Evolutionary conservation across 1,140 invertebrate genomes (phyloP).

Genomic region (Drosophila micromelanica): DNA sequence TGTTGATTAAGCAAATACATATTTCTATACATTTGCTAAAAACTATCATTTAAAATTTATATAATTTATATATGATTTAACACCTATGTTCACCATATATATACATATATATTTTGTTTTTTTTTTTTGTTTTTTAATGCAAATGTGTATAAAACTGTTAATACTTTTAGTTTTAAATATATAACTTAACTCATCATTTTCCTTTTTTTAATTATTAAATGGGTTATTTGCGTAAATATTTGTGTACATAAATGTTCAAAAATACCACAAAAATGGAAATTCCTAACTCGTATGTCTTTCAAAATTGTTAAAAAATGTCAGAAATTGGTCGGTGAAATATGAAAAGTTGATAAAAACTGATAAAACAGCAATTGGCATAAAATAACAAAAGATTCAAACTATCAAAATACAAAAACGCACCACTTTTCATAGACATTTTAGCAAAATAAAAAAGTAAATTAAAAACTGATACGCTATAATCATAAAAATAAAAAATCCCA

Average conservation of each 20-base stretch:
- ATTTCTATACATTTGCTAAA: conserved; percentile 51
- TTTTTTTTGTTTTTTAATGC: conserved; percentile 41
- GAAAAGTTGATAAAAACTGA: conserved; percentile 6
- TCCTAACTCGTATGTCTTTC: conserved; percentile 24
- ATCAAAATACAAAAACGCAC: conserved; percentile 6
- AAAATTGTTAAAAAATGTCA: conserved; percentile 65
- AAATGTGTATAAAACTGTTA: conserved; percentile 43
- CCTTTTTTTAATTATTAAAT: conserved; percentile 55
- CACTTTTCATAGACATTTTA: conserved; percentile 43
- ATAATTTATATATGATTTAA: conserved; percentile 63
- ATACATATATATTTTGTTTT: conserved; percentile 33
- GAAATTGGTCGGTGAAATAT: conserved; percentile 46
- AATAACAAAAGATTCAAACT: conserved; percentile 4
- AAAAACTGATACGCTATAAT: not conserved
- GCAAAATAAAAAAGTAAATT: conserved; percentile 2
- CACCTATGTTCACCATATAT: conserved; percentile 27
- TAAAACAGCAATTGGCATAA: conserved; percentile 52
- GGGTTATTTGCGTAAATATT: conserved; percentile 67
- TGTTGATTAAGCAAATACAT: conserved; percentile 56
- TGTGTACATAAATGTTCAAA: conserved; percentile 62
- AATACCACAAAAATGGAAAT: conserved; percentile 21
- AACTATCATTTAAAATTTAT: conserved; percentile 55
- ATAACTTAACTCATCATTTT: conserved; percentile 41
- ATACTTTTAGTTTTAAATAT: conserved; percentile 48
- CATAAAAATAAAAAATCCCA: conserved; percentile 7